Conservation (phyloP, 2,888 invertebrate species). For the Pachydiplax longipennis region DNA sequence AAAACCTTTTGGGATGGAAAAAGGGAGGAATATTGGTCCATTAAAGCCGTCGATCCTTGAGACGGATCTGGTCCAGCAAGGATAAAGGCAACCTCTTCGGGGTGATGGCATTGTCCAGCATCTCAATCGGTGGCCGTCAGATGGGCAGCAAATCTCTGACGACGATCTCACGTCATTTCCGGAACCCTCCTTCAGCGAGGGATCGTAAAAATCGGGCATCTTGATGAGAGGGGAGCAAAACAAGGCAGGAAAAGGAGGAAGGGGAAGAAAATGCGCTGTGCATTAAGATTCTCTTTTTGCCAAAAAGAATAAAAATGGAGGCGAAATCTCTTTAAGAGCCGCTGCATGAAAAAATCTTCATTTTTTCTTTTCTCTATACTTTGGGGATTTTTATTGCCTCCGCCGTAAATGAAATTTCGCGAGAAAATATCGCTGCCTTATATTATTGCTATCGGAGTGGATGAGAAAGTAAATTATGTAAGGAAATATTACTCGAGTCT, state of each 20-base stretch:
- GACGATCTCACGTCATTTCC: constrained; percentile 34
- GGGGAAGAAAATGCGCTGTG: not conserved
- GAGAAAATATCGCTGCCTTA: not conserved
- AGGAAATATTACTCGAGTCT: not conserved
- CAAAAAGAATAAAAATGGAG: not conserved
- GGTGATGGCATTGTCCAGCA: not conserved
- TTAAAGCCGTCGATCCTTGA: not conserved
- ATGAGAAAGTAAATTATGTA: not conserved
- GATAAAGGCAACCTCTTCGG: not conserved
- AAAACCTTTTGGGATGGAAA: not conserved
- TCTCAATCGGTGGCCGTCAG: not conserved
- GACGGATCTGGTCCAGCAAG: too few species aligned
- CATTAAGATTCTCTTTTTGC: not conserved
- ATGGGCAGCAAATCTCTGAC: constrained; percentile 29
- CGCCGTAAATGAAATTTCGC: not conserved
- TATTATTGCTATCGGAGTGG: not conserved
- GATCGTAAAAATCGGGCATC: not conserved
- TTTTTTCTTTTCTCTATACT: not conserved
- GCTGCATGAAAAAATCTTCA: not conserved
- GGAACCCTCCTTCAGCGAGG: not conserved
- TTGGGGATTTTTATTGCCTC: not conserved
- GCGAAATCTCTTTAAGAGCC: not conserved
- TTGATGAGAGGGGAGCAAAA: not conserved
- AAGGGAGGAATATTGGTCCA: not conserved
- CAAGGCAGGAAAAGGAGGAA: not conserved